A percentile compares a stretch with the other conserved stretches of the same genome.
These are phyloP conservation scores for Pipistrellus pipistrellus DNA, from an alignment of 2,797 vertebrate genomes.

Conservation along the genomic window DNA sequence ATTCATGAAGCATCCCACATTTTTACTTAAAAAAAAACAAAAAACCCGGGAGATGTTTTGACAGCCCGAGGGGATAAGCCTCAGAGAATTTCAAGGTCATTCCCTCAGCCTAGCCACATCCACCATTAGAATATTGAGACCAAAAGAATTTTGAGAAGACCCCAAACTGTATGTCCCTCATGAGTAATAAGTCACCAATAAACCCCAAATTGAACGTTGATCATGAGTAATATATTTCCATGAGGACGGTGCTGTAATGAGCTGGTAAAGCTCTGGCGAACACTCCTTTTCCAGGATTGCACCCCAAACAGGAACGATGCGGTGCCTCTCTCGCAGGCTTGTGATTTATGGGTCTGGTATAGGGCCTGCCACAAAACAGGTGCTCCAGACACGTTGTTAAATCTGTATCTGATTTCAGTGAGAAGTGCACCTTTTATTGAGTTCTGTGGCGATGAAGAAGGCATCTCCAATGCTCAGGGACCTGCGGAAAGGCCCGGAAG, in stretches of 20 bases:
- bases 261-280: neutral
- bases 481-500: neutral
- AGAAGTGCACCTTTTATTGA: neutral
- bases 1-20: conserved; percentile 5
- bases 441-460: neutral
- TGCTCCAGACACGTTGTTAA: neutral
- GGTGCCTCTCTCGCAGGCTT: neutral
- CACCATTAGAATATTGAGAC: neutral
- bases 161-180: conserved; percentile 24
- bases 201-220: conserved; percentile 35
- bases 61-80: neutral
- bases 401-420: conserved; percentile 2
- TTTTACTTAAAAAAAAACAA: neutral
- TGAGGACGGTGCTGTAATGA: neutral
- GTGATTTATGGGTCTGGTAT: neutral
- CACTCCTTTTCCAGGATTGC: neutral
- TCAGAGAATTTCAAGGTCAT: neutral
- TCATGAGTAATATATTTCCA: conserved; percentile 9
- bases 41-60: conserved; percentile 2
- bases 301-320: neutral
- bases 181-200: conserved; percentile 41
- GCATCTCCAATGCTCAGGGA: neutral
- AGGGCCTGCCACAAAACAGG: neutral
- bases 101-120: neutral
- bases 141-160: conserved; percentile 56